Evolutionary conservation across 1,140 invertebrate genomes (phyloP), one percentile per base, ranked within the genome.

Genomic region (Ceratoteleas bidentatus): DNA sequence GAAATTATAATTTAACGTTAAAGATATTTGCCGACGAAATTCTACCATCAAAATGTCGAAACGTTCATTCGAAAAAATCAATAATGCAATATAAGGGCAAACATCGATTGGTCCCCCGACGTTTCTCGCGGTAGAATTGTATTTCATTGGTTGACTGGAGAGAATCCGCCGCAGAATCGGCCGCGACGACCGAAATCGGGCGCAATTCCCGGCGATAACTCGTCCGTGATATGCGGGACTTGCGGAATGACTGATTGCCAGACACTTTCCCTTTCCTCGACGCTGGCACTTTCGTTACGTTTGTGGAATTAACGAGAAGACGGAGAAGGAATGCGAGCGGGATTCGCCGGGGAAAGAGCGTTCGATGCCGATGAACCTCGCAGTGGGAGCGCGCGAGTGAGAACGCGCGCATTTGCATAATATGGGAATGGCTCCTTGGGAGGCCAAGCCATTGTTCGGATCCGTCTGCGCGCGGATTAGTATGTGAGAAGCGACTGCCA

Each of bases 401-500:
- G 81, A 86, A 83, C 76, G 69, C 36, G 40, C 50, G 52, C 36
- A 88, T 88, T 88, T 88, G 87, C 86, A 88, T 89, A 89, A 88
- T 89, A 87, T 89, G 87, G 85, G 87, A 89, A 87, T 85, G 84
- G 70, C 82, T 83, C 54, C 79, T 84, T 79, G 65, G 56, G 83
- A 84, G 83, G 83, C 77, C 77, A 66, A 57, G 60, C 85, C 79
- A 89, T 89, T 89, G 88, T 89, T 88, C 84, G 74, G 56, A 84
- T 84, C 60, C 79, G 80, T 85, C 81, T 85, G 70, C 69, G 85
- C 65, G 70, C 75, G 76, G 83, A 81, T 86, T 85, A 85, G 85
- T 87, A 88, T 87, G 88, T 88, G 88, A 87, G 87, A 88, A 88
- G 73, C 73, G 78, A 85, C 85, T 87, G 60, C 80, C 66, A 81